A percentile compares a stretch with the other conserved stretches of the same genome.
These are phyloP conservation scores for Stramonita haemastoma DNA, from an alignment of 2,888 invertebrate genomes.

Conservation along the genomic window DNA sequence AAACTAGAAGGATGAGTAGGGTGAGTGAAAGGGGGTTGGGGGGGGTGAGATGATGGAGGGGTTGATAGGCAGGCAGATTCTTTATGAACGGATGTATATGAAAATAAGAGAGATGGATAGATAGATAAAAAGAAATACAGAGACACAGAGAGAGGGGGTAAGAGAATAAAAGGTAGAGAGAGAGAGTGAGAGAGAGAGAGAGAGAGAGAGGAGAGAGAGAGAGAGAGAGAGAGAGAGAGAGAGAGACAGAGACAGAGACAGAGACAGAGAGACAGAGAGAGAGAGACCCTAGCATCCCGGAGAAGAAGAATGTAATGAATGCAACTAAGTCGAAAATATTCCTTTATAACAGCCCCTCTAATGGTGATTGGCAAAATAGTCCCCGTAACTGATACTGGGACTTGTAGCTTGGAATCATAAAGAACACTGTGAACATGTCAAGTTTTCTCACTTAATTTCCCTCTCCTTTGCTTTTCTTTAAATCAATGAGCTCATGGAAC, in stretches of 20 bases:
- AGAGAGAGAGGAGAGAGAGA: background rate
- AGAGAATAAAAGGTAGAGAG: background rate
- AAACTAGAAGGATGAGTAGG: background rate
- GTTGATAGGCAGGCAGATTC: background rate
- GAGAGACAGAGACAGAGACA: background rate
- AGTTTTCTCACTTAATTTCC: too few species aligned
- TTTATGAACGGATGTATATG: too few species aligned
- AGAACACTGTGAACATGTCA: too few species aligned
- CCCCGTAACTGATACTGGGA: too few species aligned
- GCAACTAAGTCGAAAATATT: too few species aligned
- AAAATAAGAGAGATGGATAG: background rate
- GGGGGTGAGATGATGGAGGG: background rate
- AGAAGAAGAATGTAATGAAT: too few species aligned
- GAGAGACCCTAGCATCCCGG: too few species aligned
- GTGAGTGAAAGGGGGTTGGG: background rate
- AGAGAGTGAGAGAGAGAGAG: background rate
- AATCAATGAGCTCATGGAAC: too few species aligned
- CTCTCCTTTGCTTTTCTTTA: too few species aligned
- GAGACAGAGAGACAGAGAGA: background rate
- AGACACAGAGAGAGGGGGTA: background rate
- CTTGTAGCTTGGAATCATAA: too few species aligned
- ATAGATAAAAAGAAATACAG: background rate
- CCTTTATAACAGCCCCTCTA: too few species aligned
- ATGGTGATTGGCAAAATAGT: too few species aligned
- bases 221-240: slow-evolving; percentile 2